Evolutionary conservation across 1,140 invertebrate genomes (phyloP).

Genomic region (Agrilus planipennis): DNA sequence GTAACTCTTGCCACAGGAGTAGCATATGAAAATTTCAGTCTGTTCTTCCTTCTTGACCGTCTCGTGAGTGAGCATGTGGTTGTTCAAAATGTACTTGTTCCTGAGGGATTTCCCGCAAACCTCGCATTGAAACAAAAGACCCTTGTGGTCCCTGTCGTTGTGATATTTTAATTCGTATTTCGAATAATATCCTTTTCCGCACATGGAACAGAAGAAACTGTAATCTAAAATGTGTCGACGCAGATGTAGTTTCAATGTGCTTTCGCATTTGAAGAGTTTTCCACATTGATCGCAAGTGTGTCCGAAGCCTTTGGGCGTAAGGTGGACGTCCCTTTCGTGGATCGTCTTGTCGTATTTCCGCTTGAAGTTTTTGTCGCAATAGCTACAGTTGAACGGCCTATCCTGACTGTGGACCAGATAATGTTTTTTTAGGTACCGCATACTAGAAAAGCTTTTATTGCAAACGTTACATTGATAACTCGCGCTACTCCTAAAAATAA

Average conservation of each 20-base stretch:
- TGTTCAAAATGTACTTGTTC: too few species aligned
- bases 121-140: conserved; percentile 9
- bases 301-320: too few species aligned
- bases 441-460: conserved; percentile 6
- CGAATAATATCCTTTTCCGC: not conserved
- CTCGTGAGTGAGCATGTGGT: too few species aligned
- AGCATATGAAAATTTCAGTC: too few species aligned
- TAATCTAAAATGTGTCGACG: conserved; percentile 5
- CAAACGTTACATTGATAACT: conserved; percentile 36
- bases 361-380: too few species aligned
- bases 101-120: conserved; percentile 16
- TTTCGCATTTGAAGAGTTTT: not conserved
- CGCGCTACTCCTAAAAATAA: conserved; percentile 38
- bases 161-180: not conserved
- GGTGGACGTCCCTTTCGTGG: too few species aligned
- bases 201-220: not conserved
- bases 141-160: not conserved
- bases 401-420: conserved; percentile 15
- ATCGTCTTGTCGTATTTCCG: too few species aligned
- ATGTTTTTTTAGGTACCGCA: conserved; percentile 11
- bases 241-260: not conserved
- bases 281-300: not conserved
- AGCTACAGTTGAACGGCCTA: conserved; percentile 14
- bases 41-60: too few species aligned
- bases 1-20: conserved; percentile 3